Evolutionary conservation across 2,797 vertebrate species (phyloP), one percentile per base, ranked within the genome.

Genomic region (Epinephelus malabaricus): DNA sequence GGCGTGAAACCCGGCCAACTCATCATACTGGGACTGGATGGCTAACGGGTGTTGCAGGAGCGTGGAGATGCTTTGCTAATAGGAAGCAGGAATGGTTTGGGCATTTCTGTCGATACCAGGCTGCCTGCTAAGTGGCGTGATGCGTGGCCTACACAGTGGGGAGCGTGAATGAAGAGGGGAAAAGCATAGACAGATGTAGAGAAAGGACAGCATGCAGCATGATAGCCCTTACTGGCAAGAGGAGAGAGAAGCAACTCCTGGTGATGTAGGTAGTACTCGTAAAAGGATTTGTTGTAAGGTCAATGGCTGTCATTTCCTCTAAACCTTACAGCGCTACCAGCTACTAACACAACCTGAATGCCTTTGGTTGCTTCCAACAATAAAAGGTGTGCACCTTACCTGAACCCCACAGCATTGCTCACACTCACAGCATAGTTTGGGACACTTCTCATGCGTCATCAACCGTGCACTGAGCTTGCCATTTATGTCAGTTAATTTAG

Each of bases 21-120:
- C 93, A 95, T 95, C 95, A 93, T 91, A 91, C 93, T 84, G 88
- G 91, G 91, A 74, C 94, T 90, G 92, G 93, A 95, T 95, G 93
- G 94, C 95, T 96, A 96, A 96, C 95, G 95, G 95, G 95, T 97
- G 96, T 95, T 95, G 92, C 94, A 81, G 85, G 66, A 94, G 91
- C 92, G 83, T 91, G 92, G 92, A 95, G 93, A 95, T 95, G 86
- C 94, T 95, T 95, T 79, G 88, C 94, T 97, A 96, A 97, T 96
- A 89, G 86, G 90, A 95, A 95, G 90, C 95, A 96, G 94, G 93
- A 86, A 85, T 25, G 11, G 81, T 88, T 71, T 50, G 79, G 86
- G 81, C 79, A 79, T 85, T 83, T 85, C 82, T 78, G 79, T 86
- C 47, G 8, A 87, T 87, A 83, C 77, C 74, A 73, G 65, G 74